These are phyloP conservation scores for Ascaphus truei DNA, from an alignment of 2,113 vertebrate species.

Conservation along the genomic window DNA sequence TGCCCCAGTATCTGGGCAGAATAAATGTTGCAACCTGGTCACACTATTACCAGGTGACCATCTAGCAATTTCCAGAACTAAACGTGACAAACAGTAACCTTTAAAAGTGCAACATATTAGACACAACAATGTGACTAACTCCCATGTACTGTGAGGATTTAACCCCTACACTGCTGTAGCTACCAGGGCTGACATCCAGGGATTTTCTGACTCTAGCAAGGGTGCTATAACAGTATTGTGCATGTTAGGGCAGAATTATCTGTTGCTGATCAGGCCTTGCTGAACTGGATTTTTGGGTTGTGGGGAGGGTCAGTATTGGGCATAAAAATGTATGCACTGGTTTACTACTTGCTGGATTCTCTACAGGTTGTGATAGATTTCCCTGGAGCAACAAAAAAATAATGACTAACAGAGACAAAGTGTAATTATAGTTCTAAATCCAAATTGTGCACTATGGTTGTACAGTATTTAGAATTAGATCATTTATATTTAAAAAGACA, in stretches of 20 bases:
- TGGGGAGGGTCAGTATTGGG: not conserved
- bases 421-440: constrained; percentile 1
- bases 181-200: too few relatives aligned
- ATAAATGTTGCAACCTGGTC: too few relatives aligned
- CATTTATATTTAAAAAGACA: not conserved
- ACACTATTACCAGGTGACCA: too few relatives aligned
- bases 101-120: too few relatives aligned
- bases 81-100: too few relatives aligned
- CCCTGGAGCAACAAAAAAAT: not conserved
- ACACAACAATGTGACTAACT: too few relatives aligned
- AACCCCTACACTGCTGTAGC: too few relatives aligned
- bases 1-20: too few relatives aligned
- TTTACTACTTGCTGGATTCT: not conserved
- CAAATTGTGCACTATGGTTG: not conserved
- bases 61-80: too few relatives aligned
- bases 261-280: not conserved
- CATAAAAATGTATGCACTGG: not conserved
- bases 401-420: constrained; percentile 1
- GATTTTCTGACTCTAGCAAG: too few relatives aligned
- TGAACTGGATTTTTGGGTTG: not conserved
- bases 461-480: not conserved
- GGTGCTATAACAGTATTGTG: too few relatives aligned
- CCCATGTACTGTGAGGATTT: too few relatives aligned
- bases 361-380: not conserved
- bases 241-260: not conserved